These are phyloP conservation scores for Acanthochromis polyacanthus DNA, from an alignment of 2,113 vertebrate genomes.

Conservation along the genomic window DNA sequence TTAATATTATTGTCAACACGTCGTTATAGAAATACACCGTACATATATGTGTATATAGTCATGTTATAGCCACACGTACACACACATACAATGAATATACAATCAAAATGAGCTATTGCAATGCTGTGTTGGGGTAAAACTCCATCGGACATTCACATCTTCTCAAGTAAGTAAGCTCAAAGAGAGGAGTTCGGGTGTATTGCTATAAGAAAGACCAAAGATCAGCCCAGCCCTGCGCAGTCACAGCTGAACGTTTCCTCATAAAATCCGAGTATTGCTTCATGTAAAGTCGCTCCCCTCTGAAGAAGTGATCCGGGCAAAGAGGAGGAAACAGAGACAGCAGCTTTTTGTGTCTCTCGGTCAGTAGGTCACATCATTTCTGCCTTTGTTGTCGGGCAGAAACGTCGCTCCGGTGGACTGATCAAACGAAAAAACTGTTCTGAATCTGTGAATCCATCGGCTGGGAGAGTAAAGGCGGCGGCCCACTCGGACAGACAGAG, in stretches of 20 bases:
- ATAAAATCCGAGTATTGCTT: conserved; percentile 85
- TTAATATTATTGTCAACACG: conserved; percentile 78
- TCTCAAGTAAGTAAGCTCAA: conserved; percentile 80
- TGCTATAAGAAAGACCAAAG: conserved; percentile 83
- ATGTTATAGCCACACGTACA: conserved; percentile 82
- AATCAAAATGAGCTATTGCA: conserved; percentile 86
- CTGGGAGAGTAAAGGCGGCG: conserved; percentile 30
- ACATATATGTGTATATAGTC: conserved; percentile 84
- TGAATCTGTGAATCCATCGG: conserved; percentile 47
- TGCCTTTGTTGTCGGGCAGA: background rate
- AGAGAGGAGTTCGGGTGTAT: conserved; percentile 85
- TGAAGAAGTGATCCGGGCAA: conserved; percentile 49
- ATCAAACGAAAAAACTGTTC: conserved; percentile 35
- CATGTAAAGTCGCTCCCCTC: conserved; percentile 63
- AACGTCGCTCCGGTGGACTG: conserved; percentile 18
- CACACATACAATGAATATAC: conserved; percentile 83
- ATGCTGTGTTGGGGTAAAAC: conserved; percentile 78
- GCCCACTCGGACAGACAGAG: conserved; percentile 56
- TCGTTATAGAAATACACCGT: conserved; percentile 84
- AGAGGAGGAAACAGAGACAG: conserved; percentile 51
- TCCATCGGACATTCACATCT: conserved; percentile 84
- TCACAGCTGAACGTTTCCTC: conserved; percentile 67
- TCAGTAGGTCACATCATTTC: conserved; percentile 37
- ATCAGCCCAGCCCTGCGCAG: conserved; percentile 55
- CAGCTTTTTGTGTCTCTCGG: conserved; percentile 34